Conservation (phyloP, 2,797 vertebrate species). For the Yasuhikotakia modesta region DNA sequence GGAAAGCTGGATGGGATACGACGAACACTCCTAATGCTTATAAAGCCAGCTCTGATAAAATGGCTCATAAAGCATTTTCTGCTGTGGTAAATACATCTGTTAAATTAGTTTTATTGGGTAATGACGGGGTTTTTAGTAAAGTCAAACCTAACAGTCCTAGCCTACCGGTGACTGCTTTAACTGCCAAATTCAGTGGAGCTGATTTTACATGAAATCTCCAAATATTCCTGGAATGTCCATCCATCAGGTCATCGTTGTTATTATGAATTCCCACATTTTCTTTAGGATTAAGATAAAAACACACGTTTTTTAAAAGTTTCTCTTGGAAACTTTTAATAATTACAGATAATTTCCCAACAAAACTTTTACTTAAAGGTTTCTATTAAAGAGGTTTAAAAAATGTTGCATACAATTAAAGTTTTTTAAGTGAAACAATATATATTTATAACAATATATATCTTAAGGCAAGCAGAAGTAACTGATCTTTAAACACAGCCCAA, state of each 20-base stretch:
- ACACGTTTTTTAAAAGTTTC: constrained; percentile 11
- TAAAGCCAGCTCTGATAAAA: constrained; percentile 23
- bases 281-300: constrained; percentile 1
- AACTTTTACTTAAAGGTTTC: neutral
- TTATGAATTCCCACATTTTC: constrained; percentile 4
- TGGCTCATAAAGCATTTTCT: constrained; percentile 39
- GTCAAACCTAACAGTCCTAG: constrained; percentile 1
- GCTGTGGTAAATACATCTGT: constrained; percentile 29
- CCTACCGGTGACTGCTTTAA: constrained; percentile 7
- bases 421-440: too few species aligned
- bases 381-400: too few species aligned
- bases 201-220: neutral
- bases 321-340: constrained; percentile 15
- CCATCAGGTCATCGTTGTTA: constrained; percentile 5
- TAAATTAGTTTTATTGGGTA: constrained; percentile 7
- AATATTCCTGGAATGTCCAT: neutral
- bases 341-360: constrained; percentile 1
- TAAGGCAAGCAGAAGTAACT: constrained; percentile 21
- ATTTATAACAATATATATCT: too few species aligned
- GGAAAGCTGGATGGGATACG: constrained; percentile 14
- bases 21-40: constrained; percentile 28
- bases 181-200: neutral
- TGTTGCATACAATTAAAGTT: neutral
- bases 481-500: constrained; percentile 17
- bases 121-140: constrained; percentile 28